A percentile compares a stretch with the other conserved stretches of the same genome.
Conservation (phyloP, 2,888 invertebrate species). For the Halictus quadricinctus region DNA sequence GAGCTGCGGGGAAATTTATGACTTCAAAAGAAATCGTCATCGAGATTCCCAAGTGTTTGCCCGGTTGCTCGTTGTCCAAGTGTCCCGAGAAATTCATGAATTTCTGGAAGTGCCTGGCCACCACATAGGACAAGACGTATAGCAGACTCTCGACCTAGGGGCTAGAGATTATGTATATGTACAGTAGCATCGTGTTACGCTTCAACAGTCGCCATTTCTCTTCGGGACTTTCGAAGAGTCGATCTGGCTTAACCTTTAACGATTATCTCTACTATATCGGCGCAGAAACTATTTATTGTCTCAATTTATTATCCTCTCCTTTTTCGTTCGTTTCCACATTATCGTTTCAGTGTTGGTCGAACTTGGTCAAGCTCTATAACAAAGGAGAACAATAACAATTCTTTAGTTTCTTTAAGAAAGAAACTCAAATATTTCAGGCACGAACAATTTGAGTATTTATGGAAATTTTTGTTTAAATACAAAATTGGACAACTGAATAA, state of each 20-base stretch:
- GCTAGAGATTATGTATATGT: background rate
- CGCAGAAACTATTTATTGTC: background rate
- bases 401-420: too few relatives aligned
- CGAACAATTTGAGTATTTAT: too few relatives aligned
- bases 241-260: background rate
- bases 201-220: conserved; percentile 3
- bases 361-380: too few relatives aligned
- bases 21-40: background rate
- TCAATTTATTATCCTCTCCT: background rate
- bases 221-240: background rate
- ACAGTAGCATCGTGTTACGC: background rate
- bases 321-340: background rate
- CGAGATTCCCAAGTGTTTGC: conserved; percentile 6
- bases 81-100: background rate
- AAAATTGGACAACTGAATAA: too few relatives aligned
- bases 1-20: background rate
- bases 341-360: background rate
- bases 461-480: background rate
- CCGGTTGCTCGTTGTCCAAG: background rate
- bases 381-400: background rate
- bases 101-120: background rate
- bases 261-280: background rate
- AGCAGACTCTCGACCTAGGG: background rate
- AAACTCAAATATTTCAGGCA: too few relatives aligned
- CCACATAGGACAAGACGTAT: background rate